These are phyloP conservation scores for Chrosomus eos DNA, from an alignment of 2,797 vertebrate species.

Conservation along the genomic window DNA sequence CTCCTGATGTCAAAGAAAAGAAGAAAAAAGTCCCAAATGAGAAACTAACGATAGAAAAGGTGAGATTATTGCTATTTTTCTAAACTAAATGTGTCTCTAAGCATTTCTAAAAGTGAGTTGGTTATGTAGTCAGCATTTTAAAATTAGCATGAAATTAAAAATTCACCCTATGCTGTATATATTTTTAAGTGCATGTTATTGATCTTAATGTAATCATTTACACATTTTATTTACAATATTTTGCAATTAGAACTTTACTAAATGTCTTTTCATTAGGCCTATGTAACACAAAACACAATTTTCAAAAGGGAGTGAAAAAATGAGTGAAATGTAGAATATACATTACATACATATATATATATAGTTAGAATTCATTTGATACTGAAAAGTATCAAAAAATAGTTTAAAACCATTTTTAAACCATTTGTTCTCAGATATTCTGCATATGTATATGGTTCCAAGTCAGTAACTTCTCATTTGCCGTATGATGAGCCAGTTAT, in stretches of 20 bases:
- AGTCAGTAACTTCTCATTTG: background rate
- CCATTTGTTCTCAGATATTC: background rate
- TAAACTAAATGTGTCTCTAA: no score
- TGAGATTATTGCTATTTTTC: slow-evolving; percentile 61
- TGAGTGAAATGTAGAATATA: no score
- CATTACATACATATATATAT: no score
- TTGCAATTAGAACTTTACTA: no score
- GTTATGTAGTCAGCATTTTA: no score
- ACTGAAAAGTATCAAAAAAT: background rate
- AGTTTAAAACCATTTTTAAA: background rate
- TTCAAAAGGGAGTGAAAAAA: background rate
- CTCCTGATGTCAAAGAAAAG: slow-evolving; percentile 57
- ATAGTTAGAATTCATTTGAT: fast-evolving
- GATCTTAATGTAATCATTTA: background rate
- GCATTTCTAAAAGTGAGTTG: no score
- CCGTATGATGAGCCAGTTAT: background rate
- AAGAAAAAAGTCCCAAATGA: slow-evolving; percentile 64
- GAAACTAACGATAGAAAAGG: slow-evolving; percentile 89
- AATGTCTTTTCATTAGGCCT: no score
- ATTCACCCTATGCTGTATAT: background rate
- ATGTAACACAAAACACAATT: no score
- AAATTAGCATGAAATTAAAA: no score
- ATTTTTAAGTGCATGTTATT: background rate
- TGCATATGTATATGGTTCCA: background rate
- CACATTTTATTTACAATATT: no score